phyloP scores from a whole-genome alignment of 1,140 invertebrate genomes.

The Harpegnathos saltator region DNA sequence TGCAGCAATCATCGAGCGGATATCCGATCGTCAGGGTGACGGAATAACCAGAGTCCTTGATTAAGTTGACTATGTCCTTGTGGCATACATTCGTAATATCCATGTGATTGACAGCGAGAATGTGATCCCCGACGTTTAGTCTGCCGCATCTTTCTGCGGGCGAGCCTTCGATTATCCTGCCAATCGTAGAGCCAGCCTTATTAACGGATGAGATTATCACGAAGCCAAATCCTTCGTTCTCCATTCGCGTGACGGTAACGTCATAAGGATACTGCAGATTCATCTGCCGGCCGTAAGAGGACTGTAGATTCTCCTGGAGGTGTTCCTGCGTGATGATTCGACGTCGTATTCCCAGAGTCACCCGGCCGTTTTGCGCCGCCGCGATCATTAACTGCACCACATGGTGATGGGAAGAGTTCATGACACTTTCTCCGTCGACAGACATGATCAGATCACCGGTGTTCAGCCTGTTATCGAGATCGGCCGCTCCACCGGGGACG shows the following conservation, averaged over 20 bases:
- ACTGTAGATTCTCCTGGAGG: slow-evolving; percentile 77
- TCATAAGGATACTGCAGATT: slow-evolving; percentile 91
- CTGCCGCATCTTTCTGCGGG: slow-evolving; percentile 96
- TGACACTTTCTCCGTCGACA: slow-evolving; percentile 93
- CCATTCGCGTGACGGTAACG: slow-evolving; percentile 94
- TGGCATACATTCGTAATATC: slow-evolving; percentile 97
- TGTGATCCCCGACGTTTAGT: slow-evolving; percentile 97
- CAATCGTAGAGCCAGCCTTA: slow-evolving; percentile 96
- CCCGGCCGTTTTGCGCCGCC: slow-evolving; percentile 92
- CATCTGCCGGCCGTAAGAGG: slow-evolving; percentile 78
- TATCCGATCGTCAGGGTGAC: slow-evolving; percentile 96
- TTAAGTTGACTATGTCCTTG: slow-evolving; percentile 97
- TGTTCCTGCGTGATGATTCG: slow-evolving; percentile 85
- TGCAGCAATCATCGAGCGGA: slow-evolving; percentile 87
- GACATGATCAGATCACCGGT: slow-evolving; percentile 96
- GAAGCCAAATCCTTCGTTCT: slow-evolving; percentile 99
- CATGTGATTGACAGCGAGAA: slow-evolving; percentile 97
- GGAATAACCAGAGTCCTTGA: slow-evolving; percentile 96
- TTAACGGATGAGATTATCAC: slow-evolving; percentile 99
- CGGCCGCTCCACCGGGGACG: slow-evolving; percentile 96
- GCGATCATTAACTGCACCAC: slow-evolving; percentile 96
- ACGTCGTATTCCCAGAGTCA: slow-evolving; percentile 90
- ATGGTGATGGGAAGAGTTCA: slow-evolving; percentile 95
- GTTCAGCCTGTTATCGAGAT: slow-evolving; percentile 93
- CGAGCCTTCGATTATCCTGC: slow-evolving; percentile 97